Evolutionary conservation across 2,113 vertebrate genomes (phyloP).

Genomic region (Rana temporaria): DNA sequence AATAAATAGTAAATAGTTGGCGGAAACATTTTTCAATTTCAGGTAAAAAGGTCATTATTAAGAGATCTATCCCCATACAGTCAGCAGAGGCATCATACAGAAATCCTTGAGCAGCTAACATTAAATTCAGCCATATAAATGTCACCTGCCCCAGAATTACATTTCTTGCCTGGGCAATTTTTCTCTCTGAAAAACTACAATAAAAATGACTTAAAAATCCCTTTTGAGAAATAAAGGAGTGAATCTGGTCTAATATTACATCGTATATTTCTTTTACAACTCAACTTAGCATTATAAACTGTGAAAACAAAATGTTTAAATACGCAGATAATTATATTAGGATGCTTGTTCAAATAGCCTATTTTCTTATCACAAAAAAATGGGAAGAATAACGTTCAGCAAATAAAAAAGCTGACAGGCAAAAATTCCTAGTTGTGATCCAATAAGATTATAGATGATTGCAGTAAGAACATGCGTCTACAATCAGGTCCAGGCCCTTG

Average conservation of each 20-base stretch:
- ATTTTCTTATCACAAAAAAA: too few relatives aligned
- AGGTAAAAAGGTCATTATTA: conserved; percentile 56
- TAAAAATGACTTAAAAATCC: conserved; percentile 52
- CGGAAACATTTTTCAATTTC: conserved; percentile 52
- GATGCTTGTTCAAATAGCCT: too few relatives aligned
- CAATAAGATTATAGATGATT: too few relatives aligned
- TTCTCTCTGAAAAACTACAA: conserved; percentile 54
- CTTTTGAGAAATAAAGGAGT: conserved; percentile 15
- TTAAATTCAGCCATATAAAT: conserved; percentile 56
- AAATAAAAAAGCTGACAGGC: too few relatives aligned
- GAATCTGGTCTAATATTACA: conserved; percentile 24
- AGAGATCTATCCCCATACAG: conserved; percentile 52
- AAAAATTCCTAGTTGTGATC: too few relatives aligned
- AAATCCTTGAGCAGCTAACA: conserved; percentile 56
- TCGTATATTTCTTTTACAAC: conserved; percentile 19
- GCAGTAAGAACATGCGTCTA: too few relatives aligned
- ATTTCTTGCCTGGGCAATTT: conserved; percentile 55
- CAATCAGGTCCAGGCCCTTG: too few relatives aligned
- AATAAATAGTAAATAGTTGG: conserved; percentile 54
- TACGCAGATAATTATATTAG: too few relatives aligned
- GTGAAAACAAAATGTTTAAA: too few relatives aligned
- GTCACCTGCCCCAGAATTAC: conserved; percentile 50
- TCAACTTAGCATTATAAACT: background rate
- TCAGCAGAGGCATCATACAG: conserved; percentile 36
- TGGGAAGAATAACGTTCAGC: too few relatives aligned